phyloP scores from a whole-genome alignment of 2,888 invertebrate species.

The Flexamia atlantica region DNA sequence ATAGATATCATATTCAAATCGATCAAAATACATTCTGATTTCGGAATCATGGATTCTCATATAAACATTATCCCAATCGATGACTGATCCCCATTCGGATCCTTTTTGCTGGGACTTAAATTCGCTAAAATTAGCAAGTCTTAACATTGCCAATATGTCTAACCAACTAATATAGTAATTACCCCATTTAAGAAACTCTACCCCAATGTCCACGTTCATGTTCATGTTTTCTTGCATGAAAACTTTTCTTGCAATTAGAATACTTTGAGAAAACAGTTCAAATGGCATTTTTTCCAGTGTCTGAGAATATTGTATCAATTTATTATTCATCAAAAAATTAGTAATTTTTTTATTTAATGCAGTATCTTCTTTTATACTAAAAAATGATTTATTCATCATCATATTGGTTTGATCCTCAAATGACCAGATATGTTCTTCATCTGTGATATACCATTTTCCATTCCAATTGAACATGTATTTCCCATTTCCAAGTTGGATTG shows the following conservation, averaged over 20 bases:
- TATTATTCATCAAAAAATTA: background rate
- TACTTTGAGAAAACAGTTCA: constrained; percentile 20
- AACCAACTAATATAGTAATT: background rate
- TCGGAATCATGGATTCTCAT: background rate
- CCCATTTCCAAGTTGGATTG: background rate
- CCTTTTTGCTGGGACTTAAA: constrained; percentile 1
- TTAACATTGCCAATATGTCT: constrained; percentile 4
- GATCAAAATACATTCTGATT: background rate
- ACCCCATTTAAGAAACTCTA: background rate
- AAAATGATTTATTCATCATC: background rate
- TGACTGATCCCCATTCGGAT: background rate
- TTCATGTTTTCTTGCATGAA: no score
- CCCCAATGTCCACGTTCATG: no score
- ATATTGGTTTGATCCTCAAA: background rate
- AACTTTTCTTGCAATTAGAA: background rate
- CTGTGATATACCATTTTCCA: constrained; percentile 9
- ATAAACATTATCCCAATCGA: background rate
- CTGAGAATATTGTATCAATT: background rate
- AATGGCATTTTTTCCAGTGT: background rate
- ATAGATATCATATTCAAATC: background rate
- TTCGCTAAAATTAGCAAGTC: background rate
- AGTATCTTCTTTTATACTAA: constrained; percentile 2
- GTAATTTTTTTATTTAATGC: background rate
- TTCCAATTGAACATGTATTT: constrained; percentile 2
- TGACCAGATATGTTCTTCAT: constrained; percentile 2